Conservation (phyloP, 2,797 vertebrate genomes). For the Thunnus albacares region DNA sequence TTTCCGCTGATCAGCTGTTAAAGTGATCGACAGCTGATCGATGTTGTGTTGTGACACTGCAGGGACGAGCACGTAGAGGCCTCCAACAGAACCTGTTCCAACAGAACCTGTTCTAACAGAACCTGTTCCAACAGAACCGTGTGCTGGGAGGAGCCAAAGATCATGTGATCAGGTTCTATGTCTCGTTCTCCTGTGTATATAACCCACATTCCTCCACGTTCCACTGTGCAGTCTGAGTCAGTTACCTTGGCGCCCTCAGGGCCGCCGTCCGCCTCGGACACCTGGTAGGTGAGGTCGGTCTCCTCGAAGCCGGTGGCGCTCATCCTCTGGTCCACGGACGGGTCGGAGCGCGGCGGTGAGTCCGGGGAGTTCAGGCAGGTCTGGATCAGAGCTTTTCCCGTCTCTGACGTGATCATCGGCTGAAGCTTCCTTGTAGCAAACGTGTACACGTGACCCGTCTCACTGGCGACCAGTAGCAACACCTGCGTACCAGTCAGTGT, state of each 20-base stretch:
- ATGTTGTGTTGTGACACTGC: no score
- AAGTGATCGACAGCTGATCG: no score
- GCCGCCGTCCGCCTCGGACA: conserved; percentile 91
- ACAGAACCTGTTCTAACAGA: no score
- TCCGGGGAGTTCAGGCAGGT: conserved; percentile 98
- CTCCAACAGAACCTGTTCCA: no score
- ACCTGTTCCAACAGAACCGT: no score
- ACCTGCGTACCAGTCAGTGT: conserved; percentile 97
- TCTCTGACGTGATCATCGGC: conserved; percentile 98
- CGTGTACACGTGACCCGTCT: conserved; percentile 97
- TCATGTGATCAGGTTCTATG: no score
- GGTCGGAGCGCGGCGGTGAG: conserved; percentile 94
- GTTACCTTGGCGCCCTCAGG: conserved; percentile 92
- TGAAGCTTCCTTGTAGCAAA: conserved; percentile 97
- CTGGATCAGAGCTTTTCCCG: conserved; percentile 96
- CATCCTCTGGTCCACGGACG: conserved; percentile 96
- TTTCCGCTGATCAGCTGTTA: no score
- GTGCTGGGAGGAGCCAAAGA: no score
- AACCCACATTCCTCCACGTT: no score
- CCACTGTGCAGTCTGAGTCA: no score
- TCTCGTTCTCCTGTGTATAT: no score
- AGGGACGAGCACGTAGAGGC: no score
- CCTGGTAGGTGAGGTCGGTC: conserved; percentile 97
- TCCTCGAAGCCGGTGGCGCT: conserved; percentile 97
- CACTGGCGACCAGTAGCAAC: conserved; percentile 94